Conservation (phyloP, 2,113 vertebrate genomes). For the Pomatorhinus ruficollis region DNA sequence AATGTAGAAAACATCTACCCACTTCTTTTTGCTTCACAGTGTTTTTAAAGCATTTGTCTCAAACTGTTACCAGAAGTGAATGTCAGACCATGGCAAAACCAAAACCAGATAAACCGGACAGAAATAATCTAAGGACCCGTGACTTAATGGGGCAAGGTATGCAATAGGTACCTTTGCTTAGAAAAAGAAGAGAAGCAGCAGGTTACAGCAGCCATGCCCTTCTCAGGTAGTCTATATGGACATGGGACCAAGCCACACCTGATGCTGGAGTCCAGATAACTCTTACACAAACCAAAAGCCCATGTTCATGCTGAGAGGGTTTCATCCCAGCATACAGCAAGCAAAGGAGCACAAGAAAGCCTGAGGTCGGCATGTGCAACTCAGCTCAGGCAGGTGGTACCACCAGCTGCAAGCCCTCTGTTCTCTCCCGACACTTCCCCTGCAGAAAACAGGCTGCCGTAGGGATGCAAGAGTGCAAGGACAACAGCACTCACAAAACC, state of each 20-base stretch:
- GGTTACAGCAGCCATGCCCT: background rate
- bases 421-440: background rate
- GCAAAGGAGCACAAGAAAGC: background rate
- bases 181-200: background rate
- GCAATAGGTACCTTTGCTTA: background rate
- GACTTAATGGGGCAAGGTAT: background rate
- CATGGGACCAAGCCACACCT: background rate
- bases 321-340: background rate
- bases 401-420: background rate
- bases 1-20: slow-evolving; percentile 36
- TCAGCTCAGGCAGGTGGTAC: background rate
- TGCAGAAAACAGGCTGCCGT: background rate
- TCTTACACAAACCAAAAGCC: background rate
- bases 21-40: background rate
- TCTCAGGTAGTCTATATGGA: background rate
- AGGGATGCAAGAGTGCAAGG: background rate
- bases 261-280: background rate
- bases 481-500: background rate
- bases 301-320: fast-evolving
- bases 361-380: background rate
- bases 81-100: background rate
- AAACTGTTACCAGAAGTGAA: background rate
- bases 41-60: slow-evolving; percentile 23
- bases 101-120: background rate
- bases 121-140: background rate